These are phyloP conservation scores for Xenopus borealis DNA, from an alignment of 2,113 vertebrate genomes.

Conservation along the genomic window DNA sequence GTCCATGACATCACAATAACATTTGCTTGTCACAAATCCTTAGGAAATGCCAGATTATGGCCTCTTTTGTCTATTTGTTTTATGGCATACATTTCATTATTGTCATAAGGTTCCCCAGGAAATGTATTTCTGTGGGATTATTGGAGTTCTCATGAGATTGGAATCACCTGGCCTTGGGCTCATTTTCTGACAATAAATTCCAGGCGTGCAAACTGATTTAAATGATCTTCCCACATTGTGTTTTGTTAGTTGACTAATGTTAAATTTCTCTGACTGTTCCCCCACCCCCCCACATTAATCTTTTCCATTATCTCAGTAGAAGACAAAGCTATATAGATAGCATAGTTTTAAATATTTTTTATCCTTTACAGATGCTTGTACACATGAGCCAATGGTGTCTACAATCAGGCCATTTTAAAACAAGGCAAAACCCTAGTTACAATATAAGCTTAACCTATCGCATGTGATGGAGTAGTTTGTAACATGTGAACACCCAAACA, in stretches of 20 bases:
- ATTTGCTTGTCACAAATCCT: conserved; percentile 43
- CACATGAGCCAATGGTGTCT: no score
- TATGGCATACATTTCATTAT: conserved; percentile 40
- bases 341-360: no score
- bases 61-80: conserved; percentile 42
- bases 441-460: no score
- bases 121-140: conserved; percentile 44
- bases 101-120: conserved; percentile 42
- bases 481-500: no score
- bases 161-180: conserved; percentile 43
- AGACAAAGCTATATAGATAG: no score
- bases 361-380: no score
- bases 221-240: conserved; percentile 36
- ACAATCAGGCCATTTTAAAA: no score
- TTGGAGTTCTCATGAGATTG: conserved; percentile 40
- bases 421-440: no score
- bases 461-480: no score
- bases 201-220: conserved; percentile 35
- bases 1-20: conserved; percentile 27
- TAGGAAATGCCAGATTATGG: conserved; percentile 43
- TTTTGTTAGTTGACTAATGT: conserved; percentile 25
- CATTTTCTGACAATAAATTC: conserved; percentile 33
- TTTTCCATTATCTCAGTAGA: no score
- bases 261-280: neutral
- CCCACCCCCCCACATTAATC: no score